Evolutionary conservation across 2,888 invertebrate genomes (phyloP), one percentile per base, ranked within the genome.

Genomic region (Lydus trimaculatus): DNA sequence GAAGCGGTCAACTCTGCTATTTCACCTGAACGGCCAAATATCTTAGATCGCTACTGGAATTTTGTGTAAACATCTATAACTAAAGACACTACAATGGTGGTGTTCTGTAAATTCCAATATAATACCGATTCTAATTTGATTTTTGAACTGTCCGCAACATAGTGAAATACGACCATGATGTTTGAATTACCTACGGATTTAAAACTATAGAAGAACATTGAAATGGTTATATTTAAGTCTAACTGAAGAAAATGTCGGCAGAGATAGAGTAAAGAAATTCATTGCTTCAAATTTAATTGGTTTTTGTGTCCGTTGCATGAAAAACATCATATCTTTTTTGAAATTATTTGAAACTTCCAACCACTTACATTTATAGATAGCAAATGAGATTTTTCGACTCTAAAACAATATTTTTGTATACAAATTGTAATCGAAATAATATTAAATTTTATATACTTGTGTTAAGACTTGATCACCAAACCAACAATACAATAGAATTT

Each of bases 61-160:
- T n/a, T n/a, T n/a, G n/a, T n/a, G n/a, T n/a, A n/a, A n/a, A n/a
- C n/a, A n/a, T n/a, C n/a, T n/a, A n/a, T n/a, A n/a, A n/a, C n/a
- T n/a, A n/a, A n/a, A n/a, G n/a, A n/a, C n/a, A n/a, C n/a, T n/a
- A n/a, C n/a, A n/a, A n/a, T n/a, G n/a, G n/a, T n/a, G n/a, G n/a
- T n/a, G n/a, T 28, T 28, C 2, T 28, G 28, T 28, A 28, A 28
- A 28, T 28, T 4, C 28, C 28, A 28, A 28, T 4, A 2, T 3
- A 28, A 4, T 28, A 28, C 4, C 28, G 2, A 28, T 28, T 28
- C 4, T 28, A 78, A 28, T 67, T 20, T 0, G 75, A 71, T 13
- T 36, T 3, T 36, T 36, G 36, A 36, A 36, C 15, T 36, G 36
- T 15, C 15, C 15, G 36, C 36, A 36, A 36, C 4, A 36, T 13